A percentile compares a stretch with the other conserved stretches of the same genome.
These are phyloP conservation scores for Tetragonula carbonaria DNA, from an alignment of 2,888 invertebrate species.

Conservation along the genomic window DNA sequence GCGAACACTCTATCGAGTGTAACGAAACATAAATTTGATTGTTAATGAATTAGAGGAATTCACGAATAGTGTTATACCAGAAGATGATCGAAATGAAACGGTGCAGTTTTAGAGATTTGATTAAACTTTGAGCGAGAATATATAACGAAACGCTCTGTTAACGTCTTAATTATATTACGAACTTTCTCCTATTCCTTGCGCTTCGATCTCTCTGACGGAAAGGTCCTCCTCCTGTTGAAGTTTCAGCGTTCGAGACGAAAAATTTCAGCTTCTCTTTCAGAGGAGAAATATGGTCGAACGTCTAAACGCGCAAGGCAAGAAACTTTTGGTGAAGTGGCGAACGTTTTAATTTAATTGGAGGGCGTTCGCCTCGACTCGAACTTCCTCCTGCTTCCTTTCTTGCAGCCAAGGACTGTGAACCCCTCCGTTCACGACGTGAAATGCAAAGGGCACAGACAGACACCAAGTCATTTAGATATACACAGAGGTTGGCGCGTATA, in stretches of 20 bases:
- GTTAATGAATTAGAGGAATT: no score
- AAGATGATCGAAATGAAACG: no score
- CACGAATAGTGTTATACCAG: no score
- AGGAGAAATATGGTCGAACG: background rate
- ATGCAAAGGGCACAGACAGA: constrained; percentile 1
- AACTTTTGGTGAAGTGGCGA: background rate
- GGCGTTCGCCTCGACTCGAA: background rate
- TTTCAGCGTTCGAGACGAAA: background rate
- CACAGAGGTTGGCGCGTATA: background rate
- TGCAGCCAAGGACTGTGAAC: constrained; percentile 1
- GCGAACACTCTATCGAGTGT: background rate
- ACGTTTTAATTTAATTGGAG: constrained; percentile 17
- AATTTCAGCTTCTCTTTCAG: background rate
- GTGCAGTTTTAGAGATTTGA: no score
- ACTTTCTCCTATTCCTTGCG: no score
- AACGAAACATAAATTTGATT: background rate
- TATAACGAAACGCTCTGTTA: no score
- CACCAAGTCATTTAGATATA: background rate
- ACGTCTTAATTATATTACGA: no score
- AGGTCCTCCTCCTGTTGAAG: no score
- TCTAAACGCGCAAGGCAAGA: background rate
- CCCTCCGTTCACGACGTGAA: constrained; percentile 4
- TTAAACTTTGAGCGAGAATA: no score
- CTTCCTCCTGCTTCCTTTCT: background rate
- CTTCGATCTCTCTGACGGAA: no score